Base-by-base conservation (phyloP, 2,797 vertebrate genomes). In the Crax fasciolata region DNA sequence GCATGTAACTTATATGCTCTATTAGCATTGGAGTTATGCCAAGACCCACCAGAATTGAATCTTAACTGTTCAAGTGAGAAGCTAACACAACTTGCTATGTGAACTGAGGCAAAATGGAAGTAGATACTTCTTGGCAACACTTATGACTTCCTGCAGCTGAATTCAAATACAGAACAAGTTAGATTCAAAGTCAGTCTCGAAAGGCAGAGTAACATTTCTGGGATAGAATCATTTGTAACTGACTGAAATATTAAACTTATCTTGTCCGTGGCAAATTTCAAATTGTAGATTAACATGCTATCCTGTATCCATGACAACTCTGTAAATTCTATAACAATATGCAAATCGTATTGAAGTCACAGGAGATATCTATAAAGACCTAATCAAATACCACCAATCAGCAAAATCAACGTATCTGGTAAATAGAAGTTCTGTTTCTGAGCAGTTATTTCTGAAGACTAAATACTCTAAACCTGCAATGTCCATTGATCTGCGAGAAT, bases 41-140 rank as follows among this genome's bases (percentile, higher is more conserved):
- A 95, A 46, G 72, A 81, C 87, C 94, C 84, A 95, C 89, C 87
- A 19, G 61, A 83, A 68, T 41, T 1, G 65, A 87, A 39, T 35
- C 41, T 28, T 6, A 72, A 68, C 24, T 25, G 2, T 55, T 77
- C 0, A 1, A 23, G 58, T 35, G 84, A 72, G 81, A 70, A 70
- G 58, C 54, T 87, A 62, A 20, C 46, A 70, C 46, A 58, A 27
- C 87, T 77, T n/a, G 62, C 78, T 91, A 62, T 17, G 79, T 61
- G 65, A 92, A 51, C 0, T 0, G 24, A 83, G 71, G 44, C 74
- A 72, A 72, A 90, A 79, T 17, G 78, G 17, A 57, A 38, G n/a
- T 2, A 83, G 52, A 65, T 58, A 41, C 27, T 66, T 39, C 55
- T 48, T 55, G 43, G 35, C n/a, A 90, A 21, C 35, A n/a, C 24